phyloP scores from a whole-genome alignment of 2,797 vertebrate species.

The Platalea minor region DNA sequence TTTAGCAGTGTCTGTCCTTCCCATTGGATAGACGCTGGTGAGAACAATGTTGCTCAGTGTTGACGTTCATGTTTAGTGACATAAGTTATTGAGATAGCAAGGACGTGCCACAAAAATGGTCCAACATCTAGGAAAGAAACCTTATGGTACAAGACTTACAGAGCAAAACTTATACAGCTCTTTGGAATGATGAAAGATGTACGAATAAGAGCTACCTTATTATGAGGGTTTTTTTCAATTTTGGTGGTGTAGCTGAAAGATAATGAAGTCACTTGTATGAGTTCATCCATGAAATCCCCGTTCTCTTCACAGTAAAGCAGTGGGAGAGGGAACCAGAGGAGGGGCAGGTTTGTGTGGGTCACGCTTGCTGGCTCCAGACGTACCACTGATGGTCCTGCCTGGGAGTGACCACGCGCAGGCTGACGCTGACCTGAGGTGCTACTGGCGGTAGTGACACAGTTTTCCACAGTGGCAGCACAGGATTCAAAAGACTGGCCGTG shows the following conservation, averaged over 20 bases:
- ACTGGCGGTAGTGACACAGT: fast-evolving
- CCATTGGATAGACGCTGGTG: neutral
- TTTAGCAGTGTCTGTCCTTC: neutral
- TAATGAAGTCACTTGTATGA: neutral
- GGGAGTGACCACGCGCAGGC: neutral
- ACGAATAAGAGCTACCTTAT: neutral
- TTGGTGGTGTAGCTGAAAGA: neutral
- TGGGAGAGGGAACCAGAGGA: neutral
- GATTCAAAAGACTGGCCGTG: neutral
- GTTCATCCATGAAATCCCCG: neutral
- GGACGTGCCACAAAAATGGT: neutral
- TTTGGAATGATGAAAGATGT: neutral
- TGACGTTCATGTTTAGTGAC: fast-evolving
- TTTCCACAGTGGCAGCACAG: neutral
- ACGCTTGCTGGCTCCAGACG: neutral
- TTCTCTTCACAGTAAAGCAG: neutral
- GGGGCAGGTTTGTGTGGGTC: neutral
- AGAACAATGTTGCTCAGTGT: neutral
- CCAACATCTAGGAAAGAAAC: neutral
- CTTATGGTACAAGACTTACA: neutral
- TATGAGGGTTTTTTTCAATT: neutral
- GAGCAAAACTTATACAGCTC: neutral
- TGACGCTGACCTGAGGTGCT: neutral
- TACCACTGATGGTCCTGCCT: neutral
- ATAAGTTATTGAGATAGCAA: neutral